These are phyloP conservation scores for Eurytoma californica DNA, from an alignment of 2,888 invertebrate species.

Conservation along the genomic window DNA sequence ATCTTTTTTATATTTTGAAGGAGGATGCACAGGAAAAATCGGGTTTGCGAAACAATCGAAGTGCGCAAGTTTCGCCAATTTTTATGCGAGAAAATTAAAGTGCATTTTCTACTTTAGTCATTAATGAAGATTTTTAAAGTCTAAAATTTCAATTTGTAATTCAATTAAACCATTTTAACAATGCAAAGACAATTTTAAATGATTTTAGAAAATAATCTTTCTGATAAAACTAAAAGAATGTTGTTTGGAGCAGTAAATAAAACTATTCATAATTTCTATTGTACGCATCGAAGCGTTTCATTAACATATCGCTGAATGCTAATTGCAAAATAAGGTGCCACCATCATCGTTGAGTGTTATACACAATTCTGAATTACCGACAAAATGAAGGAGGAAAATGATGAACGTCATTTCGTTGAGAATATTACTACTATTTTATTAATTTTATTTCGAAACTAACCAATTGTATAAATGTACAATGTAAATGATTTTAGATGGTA, in stretches of 20 bases:
- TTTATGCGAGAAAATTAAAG: slow-evolving; percentile 38
- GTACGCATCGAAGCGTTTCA: slow-evolving; percentile 47
- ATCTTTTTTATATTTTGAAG: slow-evolving; percentile 14
- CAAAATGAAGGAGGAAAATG: slow-evolving; percentile 43
- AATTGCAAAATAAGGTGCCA: slow-evolving; percentile 53
- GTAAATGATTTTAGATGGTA: slow-evolving; percentile 32
- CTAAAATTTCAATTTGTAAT: slow-evolving; percentile 27
- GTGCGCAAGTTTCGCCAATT: slow-evolving; percentile 49
- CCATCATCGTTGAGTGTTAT: slow-evolving; percentile 50
- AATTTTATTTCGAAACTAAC: slow-evolving; percentile 47
- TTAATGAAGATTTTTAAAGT: slow-evolving; percentile 38
- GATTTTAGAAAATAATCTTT: neutral
- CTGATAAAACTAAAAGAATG: neutral
- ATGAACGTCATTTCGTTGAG: slow-evolving; percentile 24
- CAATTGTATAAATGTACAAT: slow-evolving; percentile 55
- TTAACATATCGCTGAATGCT: slow-evolving; percentile 55
- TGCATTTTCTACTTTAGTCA: slow-evolving; percentile 51
- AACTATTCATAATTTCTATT: slow-evolving; percentile 37
- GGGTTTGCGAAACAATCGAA: slow-evolving; percentile 31
- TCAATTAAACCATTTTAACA: neutral
- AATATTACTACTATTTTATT: slow-evolving; percentile 22
- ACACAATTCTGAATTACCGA: slow-evolving; percentile 56
- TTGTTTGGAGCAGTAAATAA: slow-evolving; percentile 21
- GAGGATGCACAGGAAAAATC: neutral
- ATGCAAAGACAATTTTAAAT: slow-evolving; percentile 12